A percentile compares a stretch with the other conserved stretches of the same genome.
These are phyloP conservation scores for Eucidaris tribuloides DNA, from an alignment of 35 echinoderm and acorn worm genomes.

Conservation along the genomic window DNA sequence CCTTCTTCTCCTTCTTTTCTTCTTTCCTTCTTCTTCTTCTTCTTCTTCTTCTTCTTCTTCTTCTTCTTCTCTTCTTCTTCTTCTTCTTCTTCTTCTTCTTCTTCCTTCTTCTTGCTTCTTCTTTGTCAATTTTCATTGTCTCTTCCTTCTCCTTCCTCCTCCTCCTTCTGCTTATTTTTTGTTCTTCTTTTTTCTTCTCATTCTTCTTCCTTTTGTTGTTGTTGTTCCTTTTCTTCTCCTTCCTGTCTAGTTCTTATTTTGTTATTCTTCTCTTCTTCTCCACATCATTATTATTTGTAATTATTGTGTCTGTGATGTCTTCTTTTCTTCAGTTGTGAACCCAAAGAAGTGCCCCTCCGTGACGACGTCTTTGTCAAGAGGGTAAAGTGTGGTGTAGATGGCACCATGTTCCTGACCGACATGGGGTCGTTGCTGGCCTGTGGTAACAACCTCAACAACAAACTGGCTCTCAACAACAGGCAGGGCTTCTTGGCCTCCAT, in stretches of 20 bases:
- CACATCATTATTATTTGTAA: too few relatives aligned
- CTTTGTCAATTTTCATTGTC: too few relatives aligned
- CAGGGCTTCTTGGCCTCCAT: slow-evolving; percentile 97
- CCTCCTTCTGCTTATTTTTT: not conserved
- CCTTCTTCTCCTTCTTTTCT: too few relatives aligned
- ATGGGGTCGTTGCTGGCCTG: slow-evolving; percentile 85
- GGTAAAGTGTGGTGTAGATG: slow-evolving; percentile 92
- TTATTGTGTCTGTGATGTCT: slow-evolving; percentile 1
- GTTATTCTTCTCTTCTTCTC: too few relatives aligned
- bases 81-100: too few relatives aligned
- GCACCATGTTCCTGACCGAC: slow-evolving; percentile 95
- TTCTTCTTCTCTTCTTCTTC: too few relatives aligned
- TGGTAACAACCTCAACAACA: slow-evolving; percentile 88
- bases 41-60: too few relatives aligned
- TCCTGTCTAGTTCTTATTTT: not conserved
- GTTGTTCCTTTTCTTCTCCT: not conserved
- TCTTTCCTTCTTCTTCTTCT: too few relatives aligned
- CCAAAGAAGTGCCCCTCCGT: slow-evolving; percentile 54
- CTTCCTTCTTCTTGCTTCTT: too few relatives aligned
- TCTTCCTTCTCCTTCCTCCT: too few relatives aligned
- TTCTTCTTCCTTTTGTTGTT: not conserved
- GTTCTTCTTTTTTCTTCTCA: not conserved
- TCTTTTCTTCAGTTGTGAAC: slow-evolving; percentile 69
- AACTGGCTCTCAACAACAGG: slow-evolving; percentile 94
- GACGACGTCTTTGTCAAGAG: slow-evolving; percentile 80